A percentile compares a stretch with the other conserved stretches of the same genome.
phyloP scores from a whole-genome alignment of 2,113 vertebrate species.

The Corythornis madagascariensis region DNA sequence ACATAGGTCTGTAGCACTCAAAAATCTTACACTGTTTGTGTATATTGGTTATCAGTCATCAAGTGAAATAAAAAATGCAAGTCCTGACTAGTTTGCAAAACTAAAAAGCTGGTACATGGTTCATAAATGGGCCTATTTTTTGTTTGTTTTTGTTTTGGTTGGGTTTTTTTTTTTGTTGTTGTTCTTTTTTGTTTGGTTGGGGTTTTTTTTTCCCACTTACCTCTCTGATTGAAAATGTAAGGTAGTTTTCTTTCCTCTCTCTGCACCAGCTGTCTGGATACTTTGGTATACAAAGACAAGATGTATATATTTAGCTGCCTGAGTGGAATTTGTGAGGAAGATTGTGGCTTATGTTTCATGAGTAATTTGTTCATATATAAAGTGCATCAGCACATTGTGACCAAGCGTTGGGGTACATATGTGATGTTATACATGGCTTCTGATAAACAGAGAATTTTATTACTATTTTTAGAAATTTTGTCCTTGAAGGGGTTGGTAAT shows the following conservation, averaged over 20 bases:
- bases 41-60: conserved; percentile 28
- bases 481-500: neutral
- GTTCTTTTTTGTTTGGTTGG: neutral
- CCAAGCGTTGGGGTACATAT: neutral
- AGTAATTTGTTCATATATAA: neutral
- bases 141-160: neutral
- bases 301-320: neutral
- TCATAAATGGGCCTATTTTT: neutral
- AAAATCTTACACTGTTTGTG: neutral
- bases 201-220: neutral
- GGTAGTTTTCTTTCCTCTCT: conserved; percentile 6
- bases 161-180: neutral
- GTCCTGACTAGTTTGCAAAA: conserved; percentile 8
- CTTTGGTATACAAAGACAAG: neutral
- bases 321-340: conserved; percentile 7
- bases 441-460: neutral
- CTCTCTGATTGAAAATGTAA: neutral
- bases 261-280: neutral
- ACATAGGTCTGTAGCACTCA: neutral
- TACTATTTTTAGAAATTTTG: neutral
- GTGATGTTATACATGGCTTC: neutral
- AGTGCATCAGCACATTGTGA: neutral
- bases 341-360: neutral
- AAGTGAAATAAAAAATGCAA: conserved; percentile 13
- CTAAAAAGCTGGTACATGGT: neutral